A percentile compares a stretch with the other conserved stretches of the same genome.
These are phyloP conservation scores for Acropora yongei DNA, from an alignment of 64 coral and sea anemone genomes.

Conservation along the genomic window DNA sequence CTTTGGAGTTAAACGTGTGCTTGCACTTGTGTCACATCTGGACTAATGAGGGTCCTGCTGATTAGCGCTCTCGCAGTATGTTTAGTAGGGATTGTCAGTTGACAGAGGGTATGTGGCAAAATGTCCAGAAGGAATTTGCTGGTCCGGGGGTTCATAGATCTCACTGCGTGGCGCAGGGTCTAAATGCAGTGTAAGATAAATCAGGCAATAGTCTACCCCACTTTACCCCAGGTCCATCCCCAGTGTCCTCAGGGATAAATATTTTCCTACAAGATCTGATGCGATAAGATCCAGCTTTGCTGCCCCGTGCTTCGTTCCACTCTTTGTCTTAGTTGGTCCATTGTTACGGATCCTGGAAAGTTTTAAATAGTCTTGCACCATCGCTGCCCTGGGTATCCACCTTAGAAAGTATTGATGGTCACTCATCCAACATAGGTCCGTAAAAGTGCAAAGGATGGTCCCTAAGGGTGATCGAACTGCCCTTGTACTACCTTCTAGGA, in stretches of 20 bases:
- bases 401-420: slow-evolving; percentile 60
- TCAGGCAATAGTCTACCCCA: neutral
- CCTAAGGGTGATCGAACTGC: slow-evolving; percentile 4
- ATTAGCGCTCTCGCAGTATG: neutral
- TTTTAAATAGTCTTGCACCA: slow-evolving; percentile 54
- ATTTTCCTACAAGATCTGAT: neutral
- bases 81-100: neutral
- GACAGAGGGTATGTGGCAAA: neutral
- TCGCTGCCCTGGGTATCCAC: slow-evolving; percentile 25
- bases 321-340: slow-evolving; percentile 2
- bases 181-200: neutral
- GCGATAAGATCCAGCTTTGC: neutral
- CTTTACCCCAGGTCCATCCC: slow-evolving; percentile 2
- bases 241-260: slow-evolving; percentile 20
- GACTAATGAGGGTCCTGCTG: slow-evolving; percentile 10
- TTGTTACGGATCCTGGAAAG: slow-evolving; percentile 23
- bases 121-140: neutral
- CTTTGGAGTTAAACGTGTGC: no score
- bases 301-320: slow-evolving; percentile 15
- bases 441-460: neutral
- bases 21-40: neutral
- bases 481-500: slow-evolving; percentile 4
- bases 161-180: neutral
- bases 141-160: neutral
- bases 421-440: neutral